Conservation (phyloP, 1,140 invertebrate genomes). For the Scaptomyza hsui region DNA sequence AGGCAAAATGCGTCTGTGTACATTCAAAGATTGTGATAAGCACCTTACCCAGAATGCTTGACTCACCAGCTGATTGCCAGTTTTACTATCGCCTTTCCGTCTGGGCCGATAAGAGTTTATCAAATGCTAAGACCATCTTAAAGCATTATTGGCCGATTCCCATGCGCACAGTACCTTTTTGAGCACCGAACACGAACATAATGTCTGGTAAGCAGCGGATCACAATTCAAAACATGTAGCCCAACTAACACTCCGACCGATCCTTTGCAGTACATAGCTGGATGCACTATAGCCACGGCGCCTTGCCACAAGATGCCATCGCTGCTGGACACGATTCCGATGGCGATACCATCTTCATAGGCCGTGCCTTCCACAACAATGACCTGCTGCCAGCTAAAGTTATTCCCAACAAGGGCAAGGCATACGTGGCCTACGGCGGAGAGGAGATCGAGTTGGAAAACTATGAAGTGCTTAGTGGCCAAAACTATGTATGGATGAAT, state of each 20-base stretch:
- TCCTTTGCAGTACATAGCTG: constrained; percentile 56
- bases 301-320: constrained; percentile 85
- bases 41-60: not conserved
- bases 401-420: constrained; percentile 85
- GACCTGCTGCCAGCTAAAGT: constrained; percentile 91
- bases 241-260: not conserved
- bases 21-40: constrained; percentile 9
- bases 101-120: constrained; percentile 10
- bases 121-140: constrained; percentile 5
- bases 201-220: constrained; percentile 61
- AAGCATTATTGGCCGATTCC: not conserved
- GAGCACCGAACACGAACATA: constrained; percentile 34
- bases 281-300: constrained; percentile 62
- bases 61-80: constrained; percentile 13
- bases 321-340: constrained; percentile 89
- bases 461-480: constrained; percentile 84
- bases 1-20: too few relatives aligned
- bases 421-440: constrained; percentile 71
- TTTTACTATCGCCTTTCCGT: not conserved
- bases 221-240: too few relatives aligned
- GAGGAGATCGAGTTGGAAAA: constrained; percentile 68
- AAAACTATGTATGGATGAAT: constrained; percentile 85
- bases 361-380: constrained; percentile 89
- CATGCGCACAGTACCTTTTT: constrained; percentile 31
- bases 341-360: constrained; percentile 90